Conservation (phyloP, 2,113 vertebrate genomes). For the Carollia perspicillata region DNA sequence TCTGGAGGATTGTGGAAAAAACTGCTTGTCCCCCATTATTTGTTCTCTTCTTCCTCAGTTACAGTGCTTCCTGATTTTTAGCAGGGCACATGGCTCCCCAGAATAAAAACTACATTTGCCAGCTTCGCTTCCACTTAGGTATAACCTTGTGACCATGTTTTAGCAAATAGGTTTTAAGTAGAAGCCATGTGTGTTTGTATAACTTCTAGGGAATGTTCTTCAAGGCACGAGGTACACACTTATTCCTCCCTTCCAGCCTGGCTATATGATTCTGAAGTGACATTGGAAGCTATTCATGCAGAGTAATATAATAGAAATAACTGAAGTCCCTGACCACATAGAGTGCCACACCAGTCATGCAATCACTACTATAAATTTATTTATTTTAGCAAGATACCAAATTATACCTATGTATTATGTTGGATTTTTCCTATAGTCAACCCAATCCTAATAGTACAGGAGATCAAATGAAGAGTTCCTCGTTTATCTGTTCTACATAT, state of each 20-base stretch:
- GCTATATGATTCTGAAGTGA: slow-evolving; percentile 1
- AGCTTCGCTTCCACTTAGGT: background rate
- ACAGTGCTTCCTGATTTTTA: background rate
- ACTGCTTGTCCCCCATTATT: background rate
- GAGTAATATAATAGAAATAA: background rate
- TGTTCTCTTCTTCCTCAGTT: background rate
- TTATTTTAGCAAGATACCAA: background rate
- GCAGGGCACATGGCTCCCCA: background rate
- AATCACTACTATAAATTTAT: background rate
- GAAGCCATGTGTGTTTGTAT: background rate
- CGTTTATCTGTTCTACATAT: background rate
- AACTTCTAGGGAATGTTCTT: background rate
- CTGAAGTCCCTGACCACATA: background rate
- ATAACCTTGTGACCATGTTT: background rate
- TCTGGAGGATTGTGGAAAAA: background rate
- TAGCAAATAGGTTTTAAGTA: background rate
- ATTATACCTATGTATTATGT: background rate
- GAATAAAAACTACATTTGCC: background rate
- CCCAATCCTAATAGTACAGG: background rate
- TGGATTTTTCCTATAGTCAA: background rate
- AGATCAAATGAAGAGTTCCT: background rate
- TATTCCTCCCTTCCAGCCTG: background rate
- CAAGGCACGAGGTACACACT: background rate
- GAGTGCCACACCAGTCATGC: background rate
- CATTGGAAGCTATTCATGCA: background rate